A percentile compares a stretch with the other conserved stretches of the same genome.
Conservation (phyloP, 2,888 invertebrate genomes). For the Caenorhabditis sp. region DNA sequence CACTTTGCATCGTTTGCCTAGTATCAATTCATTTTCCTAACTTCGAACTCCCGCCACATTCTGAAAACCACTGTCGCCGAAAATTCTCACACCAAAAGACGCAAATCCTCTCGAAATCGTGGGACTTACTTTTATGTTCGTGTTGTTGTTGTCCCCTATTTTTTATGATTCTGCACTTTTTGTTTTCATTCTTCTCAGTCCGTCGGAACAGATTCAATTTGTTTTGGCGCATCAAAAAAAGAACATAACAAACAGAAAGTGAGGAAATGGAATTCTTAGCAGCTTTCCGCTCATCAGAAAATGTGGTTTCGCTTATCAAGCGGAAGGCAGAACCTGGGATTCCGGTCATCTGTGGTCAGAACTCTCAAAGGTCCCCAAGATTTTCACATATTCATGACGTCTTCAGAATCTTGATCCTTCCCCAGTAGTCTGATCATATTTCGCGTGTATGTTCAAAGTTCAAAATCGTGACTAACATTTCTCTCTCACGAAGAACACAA, state of each 20-base stretch:
- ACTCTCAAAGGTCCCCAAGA: too few species aligned
- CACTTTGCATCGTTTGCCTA: too few species aligned
- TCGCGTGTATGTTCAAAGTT: conserved; percentile 16
- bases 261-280: too few species aligned
- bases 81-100: background rate
- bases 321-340: too few species aligned
- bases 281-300: too few species aligned
- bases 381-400: background rate
- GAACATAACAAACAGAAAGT: conserved; percentile 2
- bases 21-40: too few species aligned
- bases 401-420: background rate
- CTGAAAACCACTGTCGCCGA: background rate
- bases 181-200: conserved; percentile 6
- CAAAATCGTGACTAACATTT: background rate
- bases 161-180: conserved; percentile 19
- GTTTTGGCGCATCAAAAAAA: conserved; percentile 4
- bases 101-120: background rate
- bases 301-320: too few species aligned
- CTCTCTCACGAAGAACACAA: conserved; percentile 13
- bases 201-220: conserved; percentile 14
- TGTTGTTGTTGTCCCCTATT: conserved; percentile 8
- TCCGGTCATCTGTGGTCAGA: too few species aligned
- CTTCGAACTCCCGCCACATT: too few species aligned
- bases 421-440: background rate
- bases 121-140: background rate